Evolutionary conservation across 2,888 invertebrate genomes (phyloP).

Genomic region (Heteromurus nitidus): DNA sequence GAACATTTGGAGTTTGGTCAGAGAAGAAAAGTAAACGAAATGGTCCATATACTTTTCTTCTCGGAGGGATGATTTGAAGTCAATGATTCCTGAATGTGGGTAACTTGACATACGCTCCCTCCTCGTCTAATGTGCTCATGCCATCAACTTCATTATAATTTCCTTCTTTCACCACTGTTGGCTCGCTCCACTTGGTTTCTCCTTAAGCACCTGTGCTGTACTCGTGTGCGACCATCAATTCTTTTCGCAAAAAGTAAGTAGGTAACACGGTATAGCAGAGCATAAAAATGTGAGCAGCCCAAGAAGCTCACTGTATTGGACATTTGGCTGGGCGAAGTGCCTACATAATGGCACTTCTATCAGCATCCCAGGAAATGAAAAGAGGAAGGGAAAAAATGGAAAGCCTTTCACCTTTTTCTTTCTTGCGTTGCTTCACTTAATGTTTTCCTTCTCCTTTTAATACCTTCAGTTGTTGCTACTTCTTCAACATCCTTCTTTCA

Average conservation of each 20-base stretch:
- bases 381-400: conserved; percentile 44
- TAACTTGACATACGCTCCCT: conserved; percentile 24
- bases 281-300: neutral
- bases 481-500: conserved; percentile 36
- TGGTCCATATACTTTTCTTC: too few species aligned
- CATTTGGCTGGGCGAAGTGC: conserved; percentile 20
- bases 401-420: conserved; percentile 27
- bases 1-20: too few species aligned
- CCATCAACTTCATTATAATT: conserved; percentile 58
- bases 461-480: neutral
- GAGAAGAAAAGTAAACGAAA: too few species aligned
- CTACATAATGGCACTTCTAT: conserved; percentile 34
- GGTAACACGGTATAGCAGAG: neutral
- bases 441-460: conserved; percentile 37
- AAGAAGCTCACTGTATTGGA: conserved; percentile 33
- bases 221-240: neutral
- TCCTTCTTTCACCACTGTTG: conserved; percentile 11
- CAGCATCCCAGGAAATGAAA: conserved; percentile 44
- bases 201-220: neutral
- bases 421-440: conserved; percentile 13
- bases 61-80: conserved; percentile 7
- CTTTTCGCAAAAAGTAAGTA: conserved; percentile 1
- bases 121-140: conserved; percentile 22
- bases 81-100: conserved; percentile 15
- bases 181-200: neutral